Base-by-base conservation (phyloP, 1,140 invertebrate genomes). In the Teleopsis dalmanni region DNA sequence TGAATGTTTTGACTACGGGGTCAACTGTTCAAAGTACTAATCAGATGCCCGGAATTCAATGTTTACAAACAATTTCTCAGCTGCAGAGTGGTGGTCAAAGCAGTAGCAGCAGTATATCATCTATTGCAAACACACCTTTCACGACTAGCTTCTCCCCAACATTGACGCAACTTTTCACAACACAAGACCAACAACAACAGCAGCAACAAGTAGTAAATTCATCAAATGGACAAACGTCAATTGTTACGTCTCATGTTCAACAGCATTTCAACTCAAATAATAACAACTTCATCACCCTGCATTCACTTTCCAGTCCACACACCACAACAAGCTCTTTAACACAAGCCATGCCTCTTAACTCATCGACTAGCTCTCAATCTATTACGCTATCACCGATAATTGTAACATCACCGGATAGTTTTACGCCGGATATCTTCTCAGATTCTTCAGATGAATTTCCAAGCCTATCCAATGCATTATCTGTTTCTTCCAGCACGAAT, bases 341-440 rank as follows among this genome's bases (percentile, higher is more conserved):
- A n/a, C n/a, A n/a, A n/a, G n/a, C n/a, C n/a, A 29, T 29, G 18
- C 26, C 23, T 21, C 23, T 13, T 21, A 25, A 34, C 4, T 16
- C 8, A 46, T 29, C 4, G 10, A 7, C 18, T 7, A 41, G 6
- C 25, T 26, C 26, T 13, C 35, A 22, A 21, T 47, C 46, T 14
- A 48, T 52, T 7, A 52, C 51, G 3, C 31, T 52, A 11, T 52
- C 51, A 13, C 51, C 51, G 2, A 52, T 52, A n/a, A 48, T 52
- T 11, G 33, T 52, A 6, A 48, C 51, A 4, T 48, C 51, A 33
- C 23, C 31, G 2, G 42, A 48, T 22, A 26, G 29, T 5, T 48
- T 48, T 33, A 29, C 47, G 34, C 2, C 45, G 19, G 38, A 52
- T 25, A 25, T 52, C 6, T 52, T 48, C 25, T 33, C 23, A 2